Conservation (phyloP, 2,113 vertebrate species). For the Taxidea taxus region DNA sequence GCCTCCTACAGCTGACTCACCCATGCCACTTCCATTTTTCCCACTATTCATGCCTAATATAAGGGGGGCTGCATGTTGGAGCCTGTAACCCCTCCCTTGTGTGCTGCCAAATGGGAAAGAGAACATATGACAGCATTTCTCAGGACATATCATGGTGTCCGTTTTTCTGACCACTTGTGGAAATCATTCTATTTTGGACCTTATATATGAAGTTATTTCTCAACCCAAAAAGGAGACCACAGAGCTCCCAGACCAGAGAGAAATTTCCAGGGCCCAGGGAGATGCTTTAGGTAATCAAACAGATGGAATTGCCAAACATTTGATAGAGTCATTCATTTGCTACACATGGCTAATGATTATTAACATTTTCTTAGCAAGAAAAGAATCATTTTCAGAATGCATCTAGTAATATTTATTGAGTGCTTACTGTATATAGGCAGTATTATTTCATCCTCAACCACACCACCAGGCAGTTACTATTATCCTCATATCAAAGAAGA, state of each 20-base stretch:
- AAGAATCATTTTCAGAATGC: background rate
- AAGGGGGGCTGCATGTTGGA: rapidly evolving
- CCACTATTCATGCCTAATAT: background rate
- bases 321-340: background rate
- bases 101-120: background rate
- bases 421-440: no score
- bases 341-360: background rate
- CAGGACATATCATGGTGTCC: background rate
- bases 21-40: background rate
- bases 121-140: rapidly evolving
- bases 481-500: background rate
- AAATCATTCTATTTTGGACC: background rate
- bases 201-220: background rate
- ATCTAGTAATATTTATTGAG: background rate
- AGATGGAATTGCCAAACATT: background rate
- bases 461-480: background rate
- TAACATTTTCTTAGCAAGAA: background rate
- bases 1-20: background rate
- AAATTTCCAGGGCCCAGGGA: background rate
- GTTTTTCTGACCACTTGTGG: background rate
- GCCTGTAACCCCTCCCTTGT: background rate
- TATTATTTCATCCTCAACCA: background rate
- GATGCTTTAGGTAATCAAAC: background rate
- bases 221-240: background rate
- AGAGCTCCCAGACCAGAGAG: background rate